Evolutionary conservation across 53 echinoderm and acorn worm genomes (phyloP), one percentile per base, ranked within the genome.

Genomic region (Luidia sarsii): DNA sequence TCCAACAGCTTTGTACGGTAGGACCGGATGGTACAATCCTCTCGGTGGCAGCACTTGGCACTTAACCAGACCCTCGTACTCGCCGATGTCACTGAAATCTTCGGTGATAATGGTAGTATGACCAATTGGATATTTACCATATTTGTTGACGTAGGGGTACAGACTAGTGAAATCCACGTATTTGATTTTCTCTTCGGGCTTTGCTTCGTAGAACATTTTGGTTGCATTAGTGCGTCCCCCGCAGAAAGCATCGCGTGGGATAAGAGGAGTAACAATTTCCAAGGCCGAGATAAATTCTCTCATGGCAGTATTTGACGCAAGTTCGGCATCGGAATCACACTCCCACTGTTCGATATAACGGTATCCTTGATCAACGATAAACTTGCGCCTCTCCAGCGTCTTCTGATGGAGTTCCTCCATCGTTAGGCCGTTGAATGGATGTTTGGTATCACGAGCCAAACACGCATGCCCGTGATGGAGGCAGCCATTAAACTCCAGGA

Each of bases 211-310:
- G 36, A 4, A 67, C 50, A 83, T 34, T 39, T 45, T 33, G 24
- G 67, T 49, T 19, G 74, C 75, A 67, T 88, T 83, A 15, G 83
- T 83, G 22, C 88, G 51, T 1, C 87, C 87, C 1, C 80, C 80
- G 35, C 50, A 86, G 59, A 80, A 80, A 22, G 49, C 33, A 74
- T 50, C 75, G 0, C 83, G 49, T 2, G 91, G 91, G 3, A 80
- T 29, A 1, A 86, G 39, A 3, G 68, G 79, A 2, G 65, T 51
- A 0, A 3, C 15, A 31, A 70, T 2, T 0, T 45, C 16, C 0
- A 86, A 5, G 24, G 21, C 38, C 19, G 55, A 18, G 0, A 86
- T 29, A 18, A 85, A 85, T 1, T 2, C 36, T 32, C 33, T 43
- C 43, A 86, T 39, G 0, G n/a, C 21, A 1, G 28, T 0, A 46